Conservation (phyloP, 2,797 vertebrate genomes). For the Sorex maritimensis region DNA sequence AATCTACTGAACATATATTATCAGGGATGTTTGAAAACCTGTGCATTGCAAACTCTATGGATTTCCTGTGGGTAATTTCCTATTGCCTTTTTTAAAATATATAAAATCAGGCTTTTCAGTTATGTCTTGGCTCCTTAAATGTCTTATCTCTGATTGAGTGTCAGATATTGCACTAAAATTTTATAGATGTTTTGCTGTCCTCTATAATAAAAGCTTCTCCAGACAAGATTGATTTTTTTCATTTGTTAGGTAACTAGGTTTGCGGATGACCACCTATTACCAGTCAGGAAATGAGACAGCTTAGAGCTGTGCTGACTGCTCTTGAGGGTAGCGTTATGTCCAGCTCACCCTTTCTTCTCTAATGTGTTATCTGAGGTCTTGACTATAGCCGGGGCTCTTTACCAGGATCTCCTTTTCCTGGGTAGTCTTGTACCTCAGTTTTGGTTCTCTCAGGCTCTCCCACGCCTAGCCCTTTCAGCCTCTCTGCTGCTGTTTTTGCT, state of each 20-base stretch:
- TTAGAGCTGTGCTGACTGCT: constrained; percentile 45
- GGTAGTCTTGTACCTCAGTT: background rate
- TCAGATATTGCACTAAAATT: constrained; percentile 51
- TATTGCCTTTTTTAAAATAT: background rate
- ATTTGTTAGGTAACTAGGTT: constrained; percentile 60
- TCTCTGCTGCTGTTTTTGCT: constrained; percentile 60
- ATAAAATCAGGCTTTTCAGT: constrained; percentile 40
- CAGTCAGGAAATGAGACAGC: constrained; percentile 43
- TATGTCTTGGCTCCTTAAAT: constrained; percentile 41
- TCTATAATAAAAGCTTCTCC: constrained; percentile 42
- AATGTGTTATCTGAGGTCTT: constrained; percentile 14
- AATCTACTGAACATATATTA: constrained; percentile 49
- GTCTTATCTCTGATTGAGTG: constrained; percentile 56
- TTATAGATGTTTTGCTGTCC: constrained; percentile 54
- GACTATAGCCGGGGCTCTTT: constrained; percentile 51
- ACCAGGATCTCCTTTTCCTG: constrained; percentile 6
- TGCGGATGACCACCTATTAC: constrained; percentile 25
- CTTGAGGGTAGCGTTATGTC: constrained; percentile 40
- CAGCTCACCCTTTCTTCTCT: constrained; percentile 25
- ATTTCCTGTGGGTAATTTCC: constrained; percentile 27
- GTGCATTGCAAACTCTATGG: background rate
- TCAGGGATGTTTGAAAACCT: constrained; percentile 42
- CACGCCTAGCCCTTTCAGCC: constrained; percentile 58
- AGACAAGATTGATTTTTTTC: constrained; percentile 58
- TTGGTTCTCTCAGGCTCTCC: background rate